These are phyloP conservation scores for Oscheius sp. DNA, from an alignment of 2,888 invertebrate genomes.

Conservation along the genomic window DNA sequence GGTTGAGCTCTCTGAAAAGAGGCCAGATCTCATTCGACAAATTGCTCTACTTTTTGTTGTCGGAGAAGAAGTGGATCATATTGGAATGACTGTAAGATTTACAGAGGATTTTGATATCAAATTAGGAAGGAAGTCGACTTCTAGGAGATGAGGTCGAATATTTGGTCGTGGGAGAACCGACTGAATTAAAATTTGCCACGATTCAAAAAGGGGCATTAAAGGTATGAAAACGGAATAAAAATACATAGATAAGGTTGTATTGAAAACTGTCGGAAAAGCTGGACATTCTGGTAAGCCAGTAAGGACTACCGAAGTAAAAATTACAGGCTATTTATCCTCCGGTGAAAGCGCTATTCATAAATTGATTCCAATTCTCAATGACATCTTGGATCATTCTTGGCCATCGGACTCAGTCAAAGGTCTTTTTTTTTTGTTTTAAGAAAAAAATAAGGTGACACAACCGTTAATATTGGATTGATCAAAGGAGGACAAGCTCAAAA, in stretches of 20 bases:
- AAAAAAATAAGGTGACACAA: slow-evolving; percentile 56
- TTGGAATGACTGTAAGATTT: slow-evolving; percentile 64
- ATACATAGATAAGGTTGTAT: slow-evolving; percentile 39
- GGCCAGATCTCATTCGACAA: slow-evolving; percentile 51
- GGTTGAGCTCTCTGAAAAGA: slow-evolving; percentile 38
- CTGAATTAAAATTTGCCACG: slow-evolving; percentile 62
- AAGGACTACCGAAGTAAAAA: too few species aligned
- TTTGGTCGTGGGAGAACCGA: slow-evolving; percentile 67
- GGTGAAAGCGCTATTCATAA: slow-evolving; percentile 65
- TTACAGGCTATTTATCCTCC: slow-evolving; percentile 63
- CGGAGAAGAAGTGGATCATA: slow-evolving; percentile 66
- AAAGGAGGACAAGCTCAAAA: slow-evolving; percentile 66
- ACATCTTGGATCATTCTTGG: slow-evolving; percentile 56
- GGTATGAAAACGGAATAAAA: slow-evolving; percentile 33
- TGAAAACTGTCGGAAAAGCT: slow-evolving; percentile 48
- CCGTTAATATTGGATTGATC: slow-evolving; percentile 63
- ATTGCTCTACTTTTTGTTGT: slow-evolving; percentile 67
- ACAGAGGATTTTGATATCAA: background rate
- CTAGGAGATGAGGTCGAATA: slow-evolving; percentile 37
- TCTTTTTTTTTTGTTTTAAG: background rate
- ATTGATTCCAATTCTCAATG: slow-evolving; percentile 59
- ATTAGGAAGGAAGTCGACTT: slow-evolving; percentile 14
- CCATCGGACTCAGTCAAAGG: slow-evolving; percentile 52
- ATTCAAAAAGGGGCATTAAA: slow-evolving; percentile 68
- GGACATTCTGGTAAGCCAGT: too few species aligned